Evolutionary conservation across 2,888 invertebrate genomes (phyloP), one percentile per base, ranked within the genome.

Genomic region (Pogonocherus hispidulus): DNA sequence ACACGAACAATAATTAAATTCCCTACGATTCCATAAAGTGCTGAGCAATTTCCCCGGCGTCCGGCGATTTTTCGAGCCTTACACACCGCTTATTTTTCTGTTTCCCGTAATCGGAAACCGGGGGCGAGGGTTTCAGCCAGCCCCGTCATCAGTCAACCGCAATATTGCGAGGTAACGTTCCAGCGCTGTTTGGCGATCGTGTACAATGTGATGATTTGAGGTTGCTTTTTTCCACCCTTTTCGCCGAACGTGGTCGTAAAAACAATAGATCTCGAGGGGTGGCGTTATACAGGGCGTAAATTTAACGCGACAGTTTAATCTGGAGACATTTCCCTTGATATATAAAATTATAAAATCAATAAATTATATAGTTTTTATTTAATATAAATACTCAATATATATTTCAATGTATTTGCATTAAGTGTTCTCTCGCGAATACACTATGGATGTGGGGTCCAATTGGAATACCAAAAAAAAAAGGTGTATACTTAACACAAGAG

Each of bases 1-100:
- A 35, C 60, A 22, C 60, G 37, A 62, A 51, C 37, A 51, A 37
- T 51, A 62, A 62, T 62, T 62, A 62, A 62, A 62, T 62, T 62
- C 51, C 51, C 60, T 22, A 14, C 35, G 27, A 51, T 62, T 51
- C 22, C 51, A 62, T 62, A 62, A 62, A 62, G 37, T 37, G 35
- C 51, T 51, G 60, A 51, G 51, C 60, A 51, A 62, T 62, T 22
- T 35, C 60, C 60, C 60, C 20, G 11, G 49, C 32, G 60, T 49
- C 49, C 49, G 35, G 60, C 35, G 37, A 51, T 62, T 62, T 62
- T 62, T 51, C 27, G 51, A 51, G 51, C 46, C 35, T 37, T 62
- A 37, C 49, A 35, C 51, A 35, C 60, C 51, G 51, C 60, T 62
- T 62, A 62, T 62, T 62, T 62, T 51, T 22, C 49, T 37, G 60